Evolutionary conservation across 2,888 invertebrate genomes (phyloP), one percentile per base, ranked within the genome.

Genomic region (Smittia aterrima): DNA sequence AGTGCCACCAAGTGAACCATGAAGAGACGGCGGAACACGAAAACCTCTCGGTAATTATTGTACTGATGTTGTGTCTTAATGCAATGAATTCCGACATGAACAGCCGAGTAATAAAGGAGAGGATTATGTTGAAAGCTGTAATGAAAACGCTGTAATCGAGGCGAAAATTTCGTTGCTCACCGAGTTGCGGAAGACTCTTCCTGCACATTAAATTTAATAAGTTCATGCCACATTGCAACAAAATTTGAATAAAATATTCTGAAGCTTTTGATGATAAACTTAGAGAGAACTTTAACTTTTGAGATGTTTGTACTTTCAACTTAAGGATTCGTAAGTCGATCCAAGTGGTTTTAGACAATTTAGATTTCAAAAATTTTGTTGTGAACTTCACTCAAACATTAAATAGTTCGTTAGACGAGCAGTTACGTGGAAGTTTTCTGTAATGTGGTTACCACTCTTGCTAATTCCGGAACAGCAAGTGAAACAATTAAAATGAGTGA

Each of bases 1-100:
- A 58, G 58, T 58, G 58, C 58, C 58, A 58, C 22, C 58, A 58
- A 58, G 58, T 58, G 58, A 58, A 58, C 58, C 58, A 58, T 58
- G 58, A 58, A 18, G 58, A 22, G 58, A 58, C n/a, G 58, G 58
- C n/a, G 58, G n/a, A 58, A 58, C 58, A 58, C n/a, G 58, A 22
- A 47, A 64, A 64, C 64, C 64, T 64, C 64, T 20, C 64, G 4
- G 64, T 64, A 64, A 64, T 64, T 64, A 27, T 64, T 25, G 20
- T 22, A 64, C 25, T 9, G 27, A 64, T 27, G 64, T 64, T 64
- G 20, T 64, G 64, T 64, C 64, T 64, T 64, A 64, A 64, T 64
- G 64, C 64, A 64, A 58, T 18, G 64, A 20, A 27, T 64, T 9
- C 11, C 7, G 64, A 6, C 9, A 9, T 32, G 3, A 3, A 32